Base-by-base conservation (phyloP, 2,888 invertebrate species). In the Drosophila lacicola region DNA sequence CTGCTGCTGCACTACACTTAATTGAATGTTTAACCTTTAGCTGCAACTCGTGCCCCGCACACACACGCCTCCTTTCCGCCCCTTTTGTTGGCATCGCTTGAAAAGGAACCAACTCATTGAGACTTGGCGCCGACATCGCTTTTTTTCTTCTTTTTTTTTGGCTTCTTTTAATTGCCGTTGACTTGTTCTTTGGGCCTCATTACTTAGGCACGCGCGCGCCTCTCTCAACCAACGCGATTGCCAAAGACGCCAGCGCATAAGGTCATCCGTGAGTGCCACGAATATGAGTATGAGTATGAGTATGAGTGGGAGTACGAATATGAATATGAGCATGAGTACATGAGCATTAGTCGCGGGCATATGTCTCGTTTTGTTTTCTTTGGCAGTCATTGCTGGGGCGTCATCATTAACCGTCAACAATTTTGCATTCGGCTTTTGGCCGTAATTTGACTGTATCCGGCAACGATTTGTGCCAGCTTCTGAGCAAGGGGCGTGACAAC, bases 191-290 rank as follows among this genome's bases (percentile, higher is more conserved):
- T 45, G 64, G 68, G 69, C 79, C 82, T 79, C 88, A 85, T 83
- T 83, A 83, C 85, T 82, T 87, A 82, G 70, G 74, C 88, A 83
- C 82, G 76, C 79, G 74, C 88, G 29, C 29, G 41, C n/a, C 54
- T 19, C 61, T 62, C 45, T 56, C 56, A 61, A 36, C 42, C 45
- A 55, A 29, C 29, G 29, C 29, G 51, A 55, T 70, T 72, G 47
- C 50, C 51, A 71, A 62, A 56, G 51, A 51, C 70, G 62, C 57
- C 70, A 57, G 46, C 72, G 66, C 80, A 66, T 70, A 81, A 72
- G 84, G 73, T 72, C 70, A 78, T 60, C 50, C 46, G 4, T 44
- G 34, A 50, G 29, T 51, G 53, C 49, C 50, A 58, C 14, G 21
- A 47, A 21, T 45, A 14, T 42, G 45, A 50, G 39, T 41, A 8